Evolutionary conservation across 2,113 vertebrate species (phyloP), one percentile per base, ranked within the genome.

Genomic region (Capra hircus): DNA sequence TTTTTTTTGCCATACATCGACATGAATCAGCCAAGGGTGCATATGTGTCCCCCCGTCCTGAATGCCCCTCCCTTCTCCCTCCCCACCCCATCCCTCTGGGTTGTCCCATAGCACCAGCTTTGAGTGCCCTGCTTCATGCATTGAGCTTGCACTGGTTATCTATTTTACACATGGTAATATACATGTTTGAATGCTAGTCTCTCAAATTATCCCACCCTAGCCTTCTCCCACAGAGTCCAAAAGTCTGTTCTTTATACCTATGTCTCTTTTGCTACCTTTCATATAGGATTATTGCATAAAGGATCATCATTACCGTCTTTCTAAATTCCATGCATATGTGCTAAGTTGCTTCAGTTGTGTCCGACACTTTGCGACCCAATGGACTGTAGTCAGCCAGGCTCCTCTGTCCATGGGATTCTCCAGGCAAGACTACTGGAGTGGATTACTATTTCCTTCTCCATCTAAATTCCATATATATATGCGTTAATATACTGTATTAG

Each of bases 341-440:
- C 17, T 71, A 71, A 71, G 64, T 36, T 36, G 17, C 64, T 71
- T 71, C 64, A 71, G 64, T 71, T 10, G 9, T 71, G n/a, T 71
- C 64, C 0, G 2, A 71, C 2, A 36, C n/a, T 21, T 71, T 71
- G 33, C 0, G 0, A 71, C n/a, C n/a, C 17, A 21, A 21, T 67
- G 17, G 64, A 67, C 64, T 71, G 3, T 36, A 71, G n/a, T n/a
- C 2, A 0, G n/a, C 64, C 4, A 71, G n/a, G 64, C 60, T 64
- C 6, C 60, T 64, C 14, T 64, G 60, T 64, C 30, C 30, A 33
- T 33, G 60, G 60, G 60, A 64, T 64, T 64, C 60, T 33, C 60
- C 60, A 64, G 30, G 60, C 30, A 64, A 64, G 60, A 64, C 30
- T 64, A 16, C 60, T 64, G 30, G 30, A 64, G 30, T 64, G 60